These are phyloP conservation scores for Theretra japonica DNA, from an alignment of 2,888 invertebrate species.

Conservation along the genomic window DNA sequence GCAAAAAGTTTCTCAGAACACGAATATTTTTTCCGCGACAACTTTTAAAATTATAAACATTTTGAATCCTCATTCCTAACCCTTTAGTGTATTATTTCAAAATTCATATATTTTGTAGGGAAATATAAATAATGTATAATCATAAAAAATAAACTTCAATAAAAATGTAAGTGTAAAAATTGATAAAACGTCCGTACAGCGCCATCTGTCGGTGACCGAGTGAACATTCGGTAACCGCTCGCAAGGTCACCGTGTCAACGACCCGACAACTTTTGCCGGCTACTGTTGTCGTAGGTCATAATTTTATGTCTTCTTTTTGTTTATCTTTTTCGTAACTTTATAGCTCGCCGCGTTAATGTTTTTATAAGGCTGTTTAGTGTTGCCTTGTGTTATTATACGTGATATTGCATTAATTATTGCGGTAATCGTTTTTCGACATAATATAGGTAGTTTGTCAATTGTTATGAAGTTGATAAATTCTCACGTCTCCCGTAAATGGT, in stretches of 20 bases:
- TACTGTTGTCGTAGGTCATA: constrained; percentile 85
- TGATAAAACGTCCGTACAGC: constrained; percentile 33
- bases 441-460: not conserved
- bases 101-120: too few species aligned
- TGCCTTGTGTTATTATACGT: constrained; percentile 40
- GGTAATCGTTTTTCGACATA: constrained; percentile 5
- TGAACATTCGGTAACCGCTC: constrained; percentile 55
- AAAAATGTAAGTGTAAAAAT: constrained; percentile 17
- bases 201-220: constrained; percentile 73
- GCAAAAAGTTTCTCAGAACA: not conserved
- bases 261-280: constrained; percentile 84
- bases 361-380: constrained; percentile 51
- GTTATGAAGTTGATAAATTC: not conserved
- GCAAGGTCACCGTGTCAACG: constrained; percentile 83
- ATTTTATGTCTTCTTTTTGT: constrained; percentile 85
- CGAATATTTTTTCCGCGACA: not conserved
- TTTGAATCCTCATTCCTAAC: not conserved
- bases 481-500: not conserved
- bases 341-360: constrained; percentile 73
- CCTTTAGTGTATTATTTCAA: not conserved
- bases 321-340: constrained; percentile 83
- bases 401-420: constrained; percentile 3
- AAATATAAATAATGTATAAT: not conserved
- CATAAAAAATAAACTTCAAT: not conserved
- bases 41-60: not conserved